Base-by-base conservation (phyloP, 2,797 vertebrate genomes). In the Schizopygopsis malacanthus region DNA sequence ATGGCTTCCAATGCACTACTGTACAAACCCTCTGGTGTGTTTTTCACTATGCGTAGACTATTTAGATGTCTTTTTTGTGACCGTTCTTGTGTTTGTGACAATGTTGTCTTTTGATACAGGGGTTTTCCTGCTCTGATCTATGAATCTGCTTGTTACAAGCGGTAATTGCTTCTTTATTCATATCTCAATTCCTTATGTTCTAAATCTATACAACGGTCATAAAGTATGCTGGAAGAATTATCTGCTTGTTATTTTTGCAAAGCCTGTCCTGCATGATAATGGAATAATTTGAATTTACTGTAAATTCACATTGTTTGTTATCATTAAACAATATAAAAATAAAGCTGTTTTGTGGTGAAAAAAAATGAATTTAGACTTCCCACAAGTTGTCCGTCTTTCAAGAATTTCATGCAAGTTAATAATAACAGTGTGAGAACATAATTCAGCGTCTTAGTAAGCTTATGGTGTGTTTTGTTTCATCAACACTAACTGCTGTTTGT, bases 21-120 rank as follows among this genome's bases (percentile, higher is more conserved):
- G 86, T 89, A 83, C 79, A 83, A 87, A 33, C 85, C 93, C 93
- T 95, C 94, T 96, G 92, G 96, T 96, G 92, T 96, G 95, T 95
- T 94, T 92, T 96, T 94, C 96, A 95, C 95, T 94, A 92, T 92
- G 94, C 63, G 56, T 83, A 83, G 79, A 83, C 54, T 70, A 83
- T 87, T 94, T 96, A 87, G 83, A 86, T 73, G 71, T 96, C 12
- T 59, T 95, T 93, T 90, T 95, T 95, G 95, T 96, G 85, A 83
- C 75, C 87, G 85, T 91, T 89, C 71, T 88, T 92, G 39, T 88
- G 71, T 93, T 94, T 96, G 96, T 97, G 96, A 97, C 95, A 95
- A 96, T 97, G 96, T 97, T 97, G 96, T 97, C 96, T 97, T 96
- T 97, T 96, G 95, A 97, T 97, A 96, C 97, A 97, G 97, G 97